Evolutionary conservation across 1,140 invertebrate species (phyloP), one percentile per base, ranked within the genome.

Genomic region (roundworm (Caenorhabditis elegans)): DNA sequence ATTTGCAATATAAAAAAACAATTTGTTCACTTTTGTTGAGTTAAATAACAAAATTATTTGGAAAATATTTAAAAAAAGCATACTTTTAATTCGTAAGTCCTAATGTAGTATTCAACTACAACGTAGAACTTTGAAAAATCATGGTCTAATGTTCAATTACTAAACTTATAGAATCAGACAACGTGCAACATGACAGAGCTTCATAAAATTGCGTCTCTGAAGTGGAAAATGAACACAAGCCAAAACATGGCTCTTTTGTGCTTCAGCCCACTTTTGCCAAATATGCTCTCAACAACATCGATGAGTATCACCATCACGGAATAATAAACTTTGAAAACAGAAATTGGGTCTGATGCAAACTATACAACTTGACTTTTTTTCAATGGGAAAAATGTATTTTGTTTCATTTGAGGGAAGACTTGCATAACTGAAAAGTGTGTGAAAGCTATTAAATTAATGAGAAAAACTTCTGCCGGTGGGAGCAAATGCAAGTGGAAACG

Each of bases 381-480:
- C 1, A 26, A 26, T 53, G 22, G 6, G 3, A 53, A 28, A 19
- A 39, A 39, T 10, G 13, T 70, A 70, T 70, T 70, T 24, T 39
- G 60, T 70, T 70, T 70, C 60, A 70, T 5, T 39, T 22, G 2
- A 60, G 6, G 28, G 11, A n/a, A 17, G 4, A 15, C n/a, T 34
- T 6, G 34, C 11, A 70, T 70, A 39, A 19, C 13, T 70, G 34
- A 70, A 39, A 19, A 70, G 34, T 70, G 60, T 70, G 60, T 70
- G 60, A 70, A 70, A 17, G 60, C 60, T 70, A 70, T 70, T 70
- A 70, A 70, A 70, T 70, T 70, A 70, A 70, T 70, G 60, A 70
- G 60, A 70, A 70, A 70, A 39, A 70, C 34, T 70, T 70, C 34
- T 70, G 60, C n/a, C 11, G 60, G 34, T 10, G 34, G 26, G 15